Percentiles rank a stretch among this genome's conserved stretches.
Conservation (phyloP, 2,888 invertebrate genomes). For the Liodrosophila aerea region DNA sequence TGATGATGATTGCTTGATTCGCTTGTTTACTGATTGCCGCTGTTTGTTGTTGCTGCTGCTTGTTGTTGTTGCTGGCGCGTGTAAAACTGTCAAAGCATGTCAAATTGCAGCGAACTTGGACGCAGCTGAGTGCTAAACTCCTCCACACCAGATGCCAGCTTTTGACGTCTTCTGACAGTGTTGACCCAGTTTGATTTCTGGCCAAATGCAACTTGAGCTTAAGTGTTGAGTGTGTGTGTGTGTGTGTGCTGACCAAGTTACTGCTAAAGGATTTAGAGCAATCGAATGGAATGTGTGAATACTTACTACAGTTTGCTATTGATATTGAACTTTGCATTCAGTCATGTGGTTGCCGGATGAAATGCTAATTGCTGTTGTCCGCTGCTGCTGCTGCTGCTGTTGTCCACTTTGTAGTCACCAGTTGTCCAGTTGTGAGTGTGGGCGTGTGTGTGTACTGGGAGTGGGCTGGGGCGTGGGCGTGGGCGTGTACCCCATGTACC, state of each 20-base stretch:
- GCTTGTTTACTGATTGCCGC: conserved; percentile 3
- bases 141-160: conserved; percentile 34
- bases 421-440: conserved; percentile 6
- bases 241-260: conserved; percentile 71
- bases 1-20: neutral
- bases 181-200: conserved; percentile 59
- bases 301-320: conserved; percentile 18
- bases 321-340: conserved; percentile 58
- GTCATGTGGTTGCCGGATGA: conserved; percentile 30
- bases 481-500: conserved; percentile 27
- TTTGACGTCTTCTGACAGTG: conserved; percentile 59
- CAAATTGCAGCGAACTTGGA: conserved; percentile 48
- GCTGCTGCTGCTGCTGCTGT: conserved; percentile 21
- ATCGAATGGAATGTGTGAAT: no score
- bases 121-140: conserved; percentile 46
- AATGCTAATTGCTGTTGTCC: conserved; percentile 61
- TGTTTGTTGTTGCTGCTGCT: conserved; percentile 8
- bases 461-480: conserved; percentile 35
- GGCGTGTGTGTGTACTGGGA: conserved; percentile 25
- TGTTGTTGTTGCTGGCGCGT: conserved; percentile 41
- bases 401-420: conserved; percentile 53
- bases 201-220: conserved; percentile 35
- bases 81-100: conserved; percentile 66
- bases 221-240: conserved; percentile 42
- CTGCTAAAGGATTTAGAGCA: conserved; percentile 58